Evolutionary conservation across 2,113 vertebrate genomes (phyloP).

Genomic region (Muntiacus reevesi): DNA sequence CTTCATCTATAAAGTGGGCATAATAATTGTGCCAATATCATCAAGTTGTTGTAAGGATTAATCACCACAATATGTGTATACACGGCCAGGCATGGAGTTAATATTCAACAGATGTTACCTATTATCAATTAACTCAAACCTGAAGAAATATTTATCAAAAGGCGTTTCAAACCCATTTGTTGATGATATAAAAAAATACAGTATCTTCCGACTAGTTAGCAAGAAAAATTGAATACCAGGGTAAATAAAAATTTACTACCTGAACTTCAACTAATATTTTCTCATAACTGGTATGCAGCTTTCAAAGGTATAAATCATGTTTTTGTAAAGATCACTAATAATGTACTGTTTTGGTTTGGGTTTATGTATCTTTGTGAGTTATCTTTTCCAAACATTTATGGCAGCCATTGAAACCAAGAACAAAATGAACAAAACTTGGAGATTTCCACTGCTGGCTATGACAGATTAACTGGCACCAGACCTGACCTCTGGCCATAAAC

Average conservation of each 20-base stretch:
- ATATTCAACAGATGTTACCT: neutral
- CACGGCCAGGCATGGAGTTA: neutral
- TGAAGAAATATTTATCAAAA: neutral
- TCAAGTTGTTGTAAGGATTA: neutral
- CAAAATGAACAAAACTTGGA: neutral
- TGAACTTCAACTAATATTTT: neutral
- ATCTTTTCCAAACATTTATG: neutral
- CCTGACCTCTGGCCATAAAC: neutral
- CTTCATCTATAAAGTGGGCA: neutral
- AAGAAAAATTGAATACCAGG: neutral
- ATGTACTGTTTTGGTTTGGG: neutral
- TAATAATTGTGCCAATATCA: neutral
- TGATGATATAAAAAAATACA: neutral
- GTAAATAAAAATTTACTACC: slow-evolving; percentile 2
- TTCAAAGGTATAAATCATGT: neutral
- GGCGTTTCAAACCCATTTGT: neutral
- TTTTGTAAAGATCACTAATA: neutral
- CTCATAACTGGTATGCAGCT: neutral
- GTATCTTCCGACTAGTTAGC: neutral
- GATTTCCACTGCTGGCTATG: neutral
- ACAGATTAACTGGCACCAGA: neutral
- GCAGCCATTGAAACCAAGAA: neutral
- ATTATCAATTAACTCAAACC: neutral
- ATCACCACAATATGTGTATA: neutral
- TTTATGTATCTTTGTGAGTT: neutral